Evolutionary conservation across 2,888 invertebrate species (phyloP).

Genomic region (Leptodirus hochenwartii): DNA sequence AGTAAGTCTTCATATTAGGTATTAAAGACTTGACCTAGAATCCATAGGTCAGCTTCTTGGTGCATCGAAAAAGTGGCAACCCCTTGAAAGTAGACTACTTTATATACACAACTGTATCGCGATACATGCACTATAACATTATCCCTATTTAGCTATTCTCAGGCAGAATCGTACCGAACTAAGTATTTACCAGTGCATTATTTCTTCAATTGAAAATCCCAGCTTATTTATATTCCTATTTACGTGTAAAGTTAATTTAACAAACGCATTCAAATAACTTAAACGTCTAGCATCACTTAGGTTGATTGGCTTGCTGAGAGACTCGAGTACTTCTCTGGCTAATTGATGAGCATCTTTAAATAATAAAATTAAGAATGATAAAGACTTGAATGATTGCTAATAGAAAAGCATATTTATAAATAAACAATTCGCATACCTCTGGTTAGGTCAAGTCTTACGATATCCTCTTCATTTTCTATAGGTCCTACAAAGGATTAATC

Average conservation of each 20-base stretch:
- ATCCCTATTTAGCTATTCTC: no score
- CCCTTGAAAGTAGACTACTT: background rate
- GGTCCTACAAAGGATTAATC: no score
- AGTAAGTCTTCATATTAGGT: no score
- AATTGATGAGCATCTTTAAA: slow-evolving; percentile 35
- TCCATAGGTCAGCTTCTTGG: slow-evolving; percentile 1
- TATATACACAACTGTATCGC: slow-evolving; percentile 3
- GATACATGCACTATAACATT: no score
- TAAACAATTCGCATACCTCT: slow-evolving; percentile 25
- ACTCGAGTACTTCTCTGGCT: slow-evolving; percentile 42
- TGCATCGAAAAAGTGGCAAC: slow-evolving; percentile 3
- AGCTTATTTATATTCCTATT: slow-evolving; percentile 38
- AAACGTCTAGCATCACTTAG: slow-evolving; percentile 62
- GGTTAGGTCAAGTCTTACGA: slow-evolving; percentile 32
- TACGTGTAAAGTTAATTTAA: slow-evolving; percentile 52
- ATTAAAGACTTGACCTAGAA: slow-evolving; percentile 4
- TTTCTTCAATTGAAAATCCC: slow-evolving; percentile 60
- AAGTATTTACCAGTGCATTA: slow-evolving; percentile 62
- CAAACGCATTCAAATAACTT: slow-evolving; percentile 76
- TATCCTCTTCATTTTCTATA: slow-evolving; percentile 38
- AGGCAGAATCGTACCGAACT: no score
- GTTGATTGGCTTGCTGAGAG: slow-evolving; percentile 40
- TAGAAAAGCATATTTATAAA: slow-evolving; percentile 3
- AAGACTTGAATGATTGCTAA: slow-evolving; percentile 4
- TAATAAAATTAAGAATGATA: slow-evolving; percentile 5